Percentiles rank a stretch among this genome's conserved stretches.
Evolutionary conservation across 2,888 invertebrate species (phyloP).

Genomic region (Archips crataeganus): DNA sequence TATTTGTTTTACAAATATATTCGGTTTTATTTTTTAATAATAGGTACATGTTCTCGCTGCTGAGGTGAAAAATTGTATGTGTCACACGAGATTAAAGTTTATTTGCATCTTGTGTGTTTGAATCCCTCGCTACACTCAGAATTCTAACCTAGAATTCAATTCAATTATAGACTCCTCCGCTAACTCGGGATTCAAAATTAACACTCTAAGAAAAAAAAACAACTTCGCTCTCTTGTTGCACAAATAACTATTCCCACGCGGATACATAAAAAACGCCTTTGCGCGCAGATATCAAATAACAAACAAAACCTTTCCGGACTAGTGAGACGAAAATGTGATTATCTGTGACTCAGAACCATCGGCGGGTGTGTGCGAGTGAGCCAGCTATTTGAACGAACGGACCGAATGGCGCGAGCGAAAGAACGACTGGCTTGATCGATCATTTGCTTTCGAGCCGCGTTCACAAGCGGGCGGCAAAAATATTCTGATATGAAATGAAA

Average conservation of each 20-base stretch:
- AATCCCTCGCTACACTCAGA: no score
- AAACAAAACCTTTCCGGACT: background rate
- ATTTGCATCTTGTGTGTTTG: no score
- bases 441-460: conserved; percentile 3
- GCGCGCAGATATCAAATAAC: background rate
- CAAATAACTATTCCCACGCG: background rate
- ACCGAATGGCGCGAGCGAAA: background rate
- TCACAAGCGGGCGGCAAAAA: background rate
- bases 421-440: conserved; percentile 5
- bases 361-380: conserved; percentile 2
- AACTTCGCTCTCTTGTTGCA: no score
- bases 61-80: no score
- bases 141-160: no score
- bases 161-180: no score
- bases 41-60: no score
- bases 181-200: no score
- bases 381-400: conserved; percentile 13
- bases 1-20: no score
- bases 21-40: no score
- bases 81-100: no score
- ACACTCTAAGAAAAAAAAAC: no score
- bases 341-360: background rate
- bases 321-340: background rate
- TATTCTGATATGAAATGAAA: background rate
- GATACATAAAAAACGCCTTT: background rate